Evolutionary conservation across 53 echinoderm and acorn worm species (phyloP).

Genomic region (Pentamera pediparva): DNA sequence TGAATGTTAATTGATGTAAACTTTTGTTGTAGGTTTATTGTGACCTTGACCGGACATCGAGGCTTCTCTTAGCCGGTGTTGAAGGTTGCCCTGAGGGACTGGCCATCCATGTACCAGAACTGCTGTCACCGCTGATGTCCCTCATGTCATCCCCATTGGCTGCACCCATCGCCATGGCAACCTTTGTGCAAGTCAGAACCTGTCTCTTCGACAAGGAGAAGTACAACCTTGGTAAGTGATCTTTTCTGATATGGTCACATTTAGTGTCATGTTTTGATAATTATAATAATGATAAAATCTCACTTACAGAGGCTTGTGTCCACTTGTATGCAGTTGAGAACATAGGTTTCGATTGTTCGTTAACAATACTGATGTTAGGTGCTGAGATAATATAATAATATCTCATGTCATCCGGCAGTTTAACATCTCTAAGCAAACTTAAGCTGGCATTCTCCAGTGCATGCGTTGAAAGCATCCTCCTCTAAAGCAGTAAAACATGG

Average conservation of each 20-base stretch:
- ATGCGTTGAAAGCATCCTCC: no score
- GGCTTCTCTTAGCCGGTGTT: conserved; percentile 53
- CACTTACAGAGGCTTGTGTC: no score
- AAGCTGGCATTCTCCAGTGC: no score
- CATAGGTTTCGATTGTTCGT: no score
- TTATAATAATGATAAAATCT: no score
- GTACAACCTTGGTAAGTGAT: conserved; percentile 52
- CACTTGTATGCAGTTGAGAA: no score
- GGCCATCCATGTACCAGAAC: conserved; percentile 53
- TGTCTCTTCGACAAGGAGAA: conserved; percentile 64
- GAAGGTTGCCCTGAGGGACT: conserved; percentile 48
- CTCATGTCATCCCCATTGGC: conserved; percentile 73
- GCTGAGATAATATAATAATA: no score
- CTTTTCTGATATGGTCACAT: background rate
- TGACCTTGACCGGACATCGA: conserved; percentile 39
- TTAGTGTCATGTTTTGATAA: no score
- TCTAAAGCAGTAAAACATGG: no score
- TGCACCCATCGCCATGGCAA: conserved; percentile 33
- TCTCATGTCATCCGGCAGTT: no score
- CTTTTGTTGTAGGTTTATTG: conserved; percentile 38
- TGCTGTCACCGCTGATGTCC: conserved; percentile 58
- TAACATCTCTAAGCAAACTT: no score
- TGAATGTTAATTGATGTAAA: background rate
- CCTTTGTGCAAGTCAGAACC: conserved; percentile 42
- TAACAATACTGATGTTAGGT: no score